Evolutionary conservation across 2,113 vertebrate genomes (phyloP).

Genomic region (Alligator mississippiensis): DNA sequence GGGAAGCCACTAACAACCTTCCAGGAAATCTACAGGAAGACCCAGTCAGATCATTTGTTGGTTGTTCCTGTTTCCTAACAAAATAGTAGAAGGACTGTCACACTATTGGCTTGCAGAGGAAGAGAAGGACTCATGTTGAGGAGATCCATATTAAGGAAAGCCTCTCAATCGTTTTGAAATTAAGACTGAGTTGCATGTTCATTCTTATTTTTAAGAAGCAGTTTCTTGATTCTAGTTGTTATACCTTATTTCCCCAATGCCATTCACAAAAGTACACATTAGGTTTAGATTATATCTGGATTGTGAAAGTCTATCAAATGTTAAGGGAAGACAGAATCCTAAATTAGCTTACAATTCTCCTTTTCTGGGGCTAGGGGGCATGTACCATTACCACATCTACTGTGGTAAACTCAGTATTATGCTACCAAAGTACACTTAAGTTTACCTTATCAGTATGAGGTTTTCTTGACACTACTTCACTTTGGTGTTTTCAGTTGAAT

Average conservation of each 20-base stretch:
- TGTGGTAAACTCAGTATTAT: not conserved
- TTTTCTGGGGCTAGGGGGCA: not conserved
- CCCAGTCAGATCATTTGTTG: not conserved
- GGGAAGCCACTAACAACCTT: not conserved
- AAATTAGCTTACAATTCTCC: not conserved
- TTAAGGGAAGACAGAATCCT: not conserved
- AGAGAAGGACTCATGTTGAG: not conserved
- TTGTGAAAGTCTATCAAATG: not conserved
- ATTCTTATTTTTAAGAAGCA: not conserved
- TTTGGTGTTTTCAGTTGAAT: not conserved
- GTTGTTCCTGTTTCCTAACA: not conserved
- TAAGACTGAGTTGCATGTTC: not conserved
- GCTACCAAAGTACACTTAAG: not conserved
- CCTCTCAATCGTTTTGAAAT: not conserved
- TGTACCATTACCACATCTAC: not conserved
- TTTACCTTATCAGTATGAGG: not conserved
- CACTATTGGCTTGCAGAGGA: not conserved
- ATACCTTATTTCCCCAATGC: not conserved
- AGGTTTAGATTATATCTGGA: not conserved
- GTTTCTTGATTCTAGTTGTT: not conserved
- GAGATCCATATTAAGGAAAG: rapidly evolving
- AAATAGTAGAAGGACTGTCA: not conserved
- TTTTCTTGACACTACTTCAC: not conserved
- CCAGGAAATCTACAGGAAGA: not conserved
- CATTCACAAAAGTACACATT: rapidly evolving